Evolutionary conservation across 2,888 invertebrate species (phyloP), one percentile per base, ranked within the genome.

Genomic region (Zele albiditarsus): DNA sequence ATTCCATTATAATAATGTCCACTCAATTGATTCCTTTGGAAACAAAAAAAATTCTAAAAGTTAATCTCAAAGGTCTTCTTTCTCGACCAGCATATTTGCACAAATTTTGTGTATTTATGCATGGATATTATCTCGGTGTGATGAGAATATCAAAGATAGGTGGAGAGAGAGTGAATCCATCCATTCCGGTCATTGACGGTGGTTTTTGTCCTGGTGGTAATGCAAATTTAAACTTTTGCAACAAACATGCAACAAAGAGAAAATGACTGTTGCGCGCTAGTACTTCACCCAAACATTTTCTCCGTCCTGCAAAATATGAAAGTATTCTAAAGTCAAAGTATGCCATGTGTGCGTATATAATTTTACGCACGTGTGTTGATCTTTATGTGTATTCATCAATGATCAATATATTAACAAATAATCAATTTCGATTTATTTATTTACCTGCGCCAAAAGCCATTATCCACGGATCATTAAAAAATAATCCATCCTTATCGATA

Each of bases 251-350:
- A 1, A 93, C 92, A 81, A 95, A 94, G 28, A 95, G 88, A 84
- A 95, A 95, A 68, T 95, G 91, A 84, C 94, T 95, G 79, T 94
- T 94, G 83, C 93, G 93, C 0, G 94, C 94, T 78, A 95, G 87
- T 1, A 92, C 91, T 85, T 96, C 96, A 0, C 96, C 96, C 91
- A 95, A 92, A 84, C 96, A 96, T 77, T 95, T 92, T 85, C 94
- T 94, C 80, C 94, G 94, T 0, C 90, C 90, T 90, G 81, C 53
- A 80, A 76, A 53, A 53, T 10, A 20, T 53, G 53, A 53, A 53
- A 53, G 53, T 23, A 53, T 53, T 65, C 23, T 3, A 63, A 33
- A 33, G 12, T 33, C 31, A 14, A 33, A 69, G 33, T 33, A 25
- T 20, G 4, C 14, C 14, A 70, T 25, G n/a, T 8, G 20, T 23